Base-by-base conservation (phyloP, 2,797 vertebrate species). In the Chelidonichthys spinosus region DNA sequence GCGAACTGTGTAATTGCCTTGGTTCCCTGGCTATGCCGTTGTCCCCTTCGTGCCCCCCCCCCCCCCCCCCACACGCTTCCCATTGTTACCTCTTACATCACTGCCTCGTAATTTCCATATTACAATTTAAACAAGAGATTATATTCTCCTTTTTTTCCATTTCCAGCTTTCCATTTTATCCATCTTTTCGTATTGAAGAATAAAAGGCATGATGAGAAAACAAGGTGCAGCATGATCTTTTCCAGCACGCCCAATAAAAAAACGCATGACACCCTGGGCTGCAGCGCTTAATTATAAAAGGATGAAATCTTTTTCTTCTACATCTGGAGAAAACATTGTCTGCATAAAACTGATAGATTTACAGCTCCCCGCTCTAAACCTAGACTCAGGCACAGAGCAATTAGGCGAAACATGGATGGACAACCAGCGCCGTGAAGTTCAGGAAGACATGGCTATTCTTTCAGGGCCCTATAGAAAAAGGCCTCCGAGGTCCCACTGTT, bases 211-310 rank as follows among this genome's bases (percentile, higher is more conserved):
- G 92, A 95, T 93, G 92, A 95, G 94, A 95, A 95, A 95, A 95
- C 90, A 94, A 94, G 94, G 89, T 90, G 91, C 78, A 88, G 92
- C 92, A 93, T 87, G 81, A 94, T 93, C 85, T 90, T 92, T 92
- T 94, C 92, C 92, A 94, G 92, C 93, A 86, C 83, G 85, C 84
- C 84, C 85, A 85, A 94, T 92, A 94, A 90, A 61, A 50, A 93
- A 95, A 94, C 90, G 90, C 91, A 93, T 89, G 94, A 94, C 93
- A 95, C 92, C 89, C 90, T 92, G 86, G 91, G 90, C 93, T 92
- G 92, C 89, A 93, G 90, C 88, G 91, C 93, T 95, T 95, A 95
- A 96, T 96, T 96, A 95, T 93, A 94, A 94, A 95, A 93, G 94
- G 94, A 95, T 95, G 94, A 95, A 95, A 95, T 93, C 93, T 93